phyloP scores from a whole-genome alignment of 2,113 vertebrate genomes.

The Mesoclemmys tuberculata region DNA sequence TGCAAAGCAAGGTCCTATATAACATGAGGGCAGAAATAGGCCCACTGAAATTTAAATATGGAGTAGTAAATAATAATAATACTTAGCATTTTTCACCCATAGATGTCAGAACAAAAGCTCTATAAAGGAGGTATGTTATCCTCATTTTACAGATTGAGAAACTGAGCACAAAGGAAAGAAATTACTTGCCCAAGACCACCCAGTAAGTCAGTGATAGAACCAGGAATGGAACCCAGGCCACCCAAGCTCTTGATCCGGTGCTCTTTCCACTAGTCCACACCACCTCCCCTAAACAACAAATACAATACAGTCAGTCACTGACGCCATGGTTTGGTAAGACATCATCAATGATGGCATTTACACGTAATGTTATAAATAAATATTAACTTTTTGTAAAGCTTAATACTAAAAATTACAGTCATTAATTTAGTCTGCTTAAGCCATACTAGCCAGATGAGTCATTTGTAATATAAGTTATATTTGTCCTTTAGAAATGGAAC shows the following conservation, averaged over 20 bases:
- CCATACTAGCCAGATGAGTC: fast-evolving
- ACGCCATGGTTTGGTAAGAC: neutral
- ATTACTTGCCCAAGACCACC: neutral
- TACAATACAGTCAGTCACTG: neutral
- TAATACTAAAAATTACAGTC: neutral
- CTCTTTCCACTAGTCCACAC: neutral
- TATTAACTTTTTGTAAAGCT: neutral
- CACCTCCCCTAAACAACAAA: neutral
- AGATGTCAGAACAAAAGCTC: neutral
- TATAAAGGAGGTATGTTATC: neutral
- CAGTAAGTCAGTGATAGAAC: neutral
- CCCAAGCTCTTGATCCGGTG: neutral
- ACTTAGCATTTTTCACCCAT: neutral
- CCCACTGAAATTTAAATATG: neutral
- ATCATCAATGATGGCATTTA: neutral
- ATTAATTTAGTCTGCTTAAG: neutral
- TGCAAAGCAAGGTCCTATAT: neutral
- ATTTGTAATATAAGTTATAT: neutral
- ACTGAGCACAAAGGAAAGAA: neutral
- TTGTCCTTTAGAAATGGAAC: neutral
- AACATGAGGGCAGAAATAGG: neutral
- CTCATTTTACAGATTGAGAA: neutral
- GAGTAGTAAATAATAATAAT: neutral
- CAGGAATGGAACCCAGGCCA: neutral
- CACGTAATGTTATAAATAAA: neutral